These are phyloP conservation scores for Hipposideros armiger DNA, from an alignment of 2,113 vertebrate genomes.

Conservation along the genomic window DNA sequence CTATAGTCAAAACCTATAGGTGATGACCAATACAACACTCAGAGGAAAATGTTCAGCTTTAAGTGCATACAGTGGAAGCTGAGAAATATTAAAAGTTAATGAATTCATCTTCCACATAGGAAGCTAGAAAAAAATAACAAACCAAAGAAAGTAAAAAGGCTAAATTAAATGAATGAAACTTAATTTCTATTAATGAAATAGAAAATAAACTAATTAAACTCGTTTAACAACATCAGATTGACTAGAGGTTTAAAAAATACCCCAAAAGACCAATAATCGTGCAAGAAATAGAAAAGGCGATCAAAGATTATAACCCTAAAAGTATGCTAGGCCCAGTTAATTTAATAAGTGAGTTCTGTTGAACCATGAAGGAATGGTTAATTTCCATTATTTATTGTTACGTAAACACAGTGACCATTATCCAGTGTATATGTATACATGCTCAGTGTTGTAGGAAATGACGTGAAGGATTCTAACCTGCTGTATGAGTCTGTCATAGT, in stretches of 20 bases:
- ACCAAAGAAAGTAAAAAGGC: background rate
- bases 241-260: background rate
- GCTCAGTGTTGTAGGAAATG: background rate
- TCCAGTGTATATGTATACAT: background rate
- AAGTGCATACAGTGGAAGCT: background rate
- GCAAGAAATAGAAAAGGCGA: background rate
- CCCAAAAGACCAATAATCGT: background rate
- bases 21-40: background rate
- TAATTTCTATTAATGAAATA: background rate
- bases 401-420: background rate
- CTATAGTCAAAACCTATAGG: background rate
- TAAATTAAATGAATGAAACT: background rate
- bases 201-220: background rate
- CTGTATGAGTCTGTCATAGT: background rate
- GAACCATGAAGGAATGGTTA: background rate
- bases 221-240: background rate
- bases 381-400: background rate
- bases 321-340: background rate
- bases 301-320: background rate
- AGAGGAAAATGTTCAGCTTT: background rate
- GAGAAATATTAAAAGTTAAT: background rate
- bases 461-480: background rate
- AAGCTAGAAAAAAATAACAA: constrained; percentile 33
- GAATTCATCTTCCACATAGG: background rate
- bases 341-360: background rate